Evolutionary conservation across 1,140 invertebrate species (phyloP).

Genomic region (Paracyclopina nana): DNA sequence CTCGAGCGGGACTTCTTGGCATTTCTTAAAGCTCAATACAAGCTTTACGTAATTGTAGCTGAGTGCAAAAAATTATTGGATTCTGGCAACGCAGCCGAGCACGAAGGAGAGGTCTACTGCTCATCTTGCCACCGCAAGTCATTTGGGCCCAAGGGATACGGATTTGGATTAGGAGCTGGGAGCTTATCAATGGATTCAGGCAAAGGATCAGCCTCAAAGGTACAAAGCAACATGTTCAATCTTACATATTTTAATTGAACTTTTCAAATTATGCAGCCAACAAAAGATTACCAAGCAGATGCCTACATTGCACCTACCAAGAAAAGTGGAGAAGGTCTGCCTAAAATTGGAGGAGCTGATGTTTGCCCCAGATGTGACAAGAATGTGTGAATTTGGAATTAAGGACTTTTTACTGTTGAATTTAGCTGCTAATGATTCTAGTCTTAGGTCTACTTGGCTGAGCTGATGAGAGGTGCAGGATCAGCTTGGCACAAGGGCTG

Average conservation of each 20-base stretch:
- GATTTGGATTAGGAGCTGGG: constrained; percentile 36
- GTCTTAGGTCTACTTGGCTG: constrained; percentile 13
- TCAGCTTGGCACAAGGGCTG: constrained; percentile 15
- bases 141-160: constrained; percentile 34
- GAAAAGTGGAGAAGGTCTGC: no score
- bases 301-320: constrained; percentile 25
- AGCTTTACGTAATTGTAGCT: constrained; percentile 31
- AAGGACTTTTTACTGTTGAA: background rate
- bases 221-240: no score
- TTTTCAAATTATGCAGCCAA: background rate
- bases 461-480: constrained; percentile 16
- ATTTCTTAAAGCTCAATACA: no score
- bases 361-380: constrained; percentile 25
- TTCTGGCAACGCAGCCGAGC: constrained; percentile 28
- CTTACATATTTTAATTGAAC: background rate
- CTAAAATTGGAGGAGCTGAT: constrained; percentile 24
- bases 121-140: constrained; percentile 31
- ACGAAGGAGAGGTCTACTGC: constrained; percentile 32
- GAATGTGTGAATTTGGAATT: background rate
- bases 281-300: constrained; percentile 23
- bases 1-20: no score
- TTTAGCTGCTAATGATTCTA: background rate
- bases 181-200: constrained; percentile 32
- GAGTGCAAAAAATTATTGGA: constrained; percentile 29
- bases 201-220: no score